phyloP scores from a whole-genome alignment of 2,888 invertebrate species.

The Fragum whitleyi region DNA sequence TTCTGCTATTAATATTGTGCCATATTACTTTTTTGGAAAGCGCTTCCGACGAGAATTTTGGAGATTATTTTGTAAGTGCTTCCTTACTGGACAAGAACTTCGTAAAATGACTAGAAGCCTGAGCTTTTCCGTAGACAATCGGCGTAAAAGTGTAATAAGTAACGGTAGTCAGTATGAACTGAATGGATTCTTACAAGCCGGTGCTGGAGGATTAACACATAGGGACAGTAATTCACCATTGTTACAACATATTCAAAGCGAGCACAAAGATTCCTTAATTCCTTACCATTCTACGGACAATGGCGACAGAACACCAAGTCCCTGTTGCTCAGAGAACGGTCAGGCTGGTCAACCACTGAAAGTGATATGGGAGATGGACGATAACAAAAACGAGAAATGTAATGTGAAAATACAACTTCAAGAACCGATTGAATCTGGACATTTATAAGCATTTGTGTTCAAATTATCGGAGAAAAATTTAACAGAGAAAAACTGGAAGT shows the following conservation, averaged over 20 bases:
- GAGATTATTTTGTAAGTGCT: constrained; percentile 80
- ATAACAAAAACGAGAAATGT: constrained; percentile 62
- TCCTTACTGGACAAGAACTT: constrained; percentile 74
- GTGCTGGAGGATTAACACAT: constrained; percentile 24
- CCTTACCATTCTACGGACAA: not conserved
- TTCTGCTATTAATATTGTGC: constrained; percentile 85
- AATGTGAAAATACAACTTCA: constrained; percentile 40
- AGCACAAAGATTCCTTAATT: constrained; percentile 17
- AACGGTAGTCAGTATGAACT: constrained; percentile 57
- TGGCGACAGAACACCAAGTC: constrained; percentile 14
- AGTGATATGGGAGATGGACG: constrained; percentile 63
- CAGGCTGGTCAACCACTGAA: constrained; percentile 32
- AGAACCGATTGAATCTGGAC: constrained; percentile 18
- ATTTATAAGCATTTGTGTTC: constrained; percentile 8
- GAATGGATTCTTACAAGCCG: constrained; percentile 49
- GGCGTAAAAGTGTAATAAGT: constrained; percentile 63
- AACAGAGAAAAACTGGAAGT: too few species aligned
- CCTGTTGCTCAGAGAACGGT: not conserved
- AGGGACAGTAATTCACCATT: constrained; percentile 54
- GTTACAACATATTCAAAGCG: constrained; percentile 28
- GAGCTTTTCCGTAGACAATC: constrained; percentile 76
- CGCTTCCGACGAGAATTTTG: constrained; percentile 83
- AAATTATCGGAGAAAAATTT: too few species aligned
- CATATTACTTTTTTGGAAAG: constrained; percentile 85
- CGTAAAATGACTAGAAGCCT: constrained; percentile 72